Percentiles rank a stretch among this genome's conserved stretches.
Evolutionary conservation across 2,797 vertebrate genomes (phyloP).

Genomic region (Gadopsis bispinosus): DNA sequence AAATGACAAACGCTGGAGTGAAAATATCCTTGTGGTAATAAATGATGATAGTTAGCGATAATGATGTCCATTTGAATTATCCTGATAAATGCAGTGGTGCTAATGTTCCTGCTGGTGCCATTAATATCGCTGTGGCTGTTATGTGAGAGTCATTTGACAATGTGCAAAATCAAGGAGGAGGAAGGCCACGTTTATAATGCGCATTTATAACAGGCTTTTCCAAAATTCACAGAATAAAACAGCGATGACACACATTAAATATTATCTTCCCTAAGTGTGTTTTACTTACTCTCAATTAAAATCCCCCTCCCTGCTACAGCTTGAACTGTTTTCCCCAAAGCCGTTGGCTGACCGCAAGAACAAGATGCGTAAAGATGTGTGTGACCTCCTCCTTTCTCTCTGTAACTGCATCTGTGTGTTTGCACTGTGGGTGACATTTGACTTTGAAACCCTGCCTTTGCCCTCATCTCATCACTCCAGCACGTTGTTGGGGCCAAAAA

Average conservation of each 20-base stretch:
- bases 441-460: too few relatives aligned
- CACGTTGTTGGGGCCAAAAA: too few relatives aligned
- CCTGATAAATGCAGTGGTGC: neutral
- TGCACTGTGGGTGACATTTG: neutral
- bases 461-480: too few relatives aligned
- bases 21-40: neutral
- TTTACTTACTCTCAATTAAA: neutral
- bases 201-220: neutral
- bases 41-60: neutral
- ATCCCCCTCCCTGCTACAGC: neutral
- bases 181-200: neutral
- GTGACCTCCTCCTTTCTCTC: neutral
- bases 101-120: neutral
- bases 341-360: neutral
- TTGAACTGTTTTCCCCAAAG: neutral
- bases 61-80: neutral
- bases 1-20: neutral
- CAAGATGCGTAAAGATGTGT: neutral
- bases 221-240: neutral
- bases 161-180: neutral
- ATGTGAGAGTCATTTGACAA: neutral
- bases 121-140: conserved; percentile 2
- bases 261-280: neutral
- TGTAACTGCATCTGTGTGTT: conserved; percentile 2
- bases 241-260: neutral